These are phyloP conservation scores for Drosophila obscura DNA, from an alignment of 1,140 invertebrate species.

Conservation along the genomic window DNA sequence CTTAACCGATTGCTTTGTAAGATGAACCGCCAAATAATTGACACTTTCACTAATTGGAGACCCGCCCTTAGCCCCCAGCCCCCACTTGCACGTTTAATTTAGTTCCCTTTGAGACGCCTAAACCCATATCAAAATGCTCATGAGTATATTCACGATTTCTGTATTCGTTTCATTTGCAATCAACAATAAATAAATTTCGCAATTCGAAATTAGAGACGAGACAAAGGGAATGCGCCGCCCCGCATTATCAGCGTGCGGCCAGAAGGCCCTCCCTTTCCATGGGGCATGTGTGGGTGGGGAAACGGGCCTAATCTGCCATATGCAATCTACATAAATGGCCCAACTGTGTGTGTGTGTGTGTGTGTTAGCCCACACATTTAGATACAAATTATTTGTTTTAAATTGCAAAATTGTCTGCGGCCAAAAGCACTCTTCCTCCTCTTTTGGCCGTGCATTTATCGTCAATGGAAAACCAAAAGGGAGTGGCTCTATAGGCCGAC, in stretches of 20 bases:
- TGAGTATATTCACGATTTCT: not conserved
- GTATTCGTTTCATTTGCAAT: constrained; percentile 55
- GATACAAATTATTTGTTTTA: constrained; percentile 76
- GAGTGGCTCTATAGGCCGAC: too few species aligned
- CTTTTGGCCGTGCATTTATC: constrained; percentile 41
- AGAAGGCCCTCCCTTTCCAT: constrained; percentile 37
- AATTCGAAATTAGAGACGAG: constrained; percentile 75
- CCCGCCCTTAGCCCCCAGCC: too few species aligned
- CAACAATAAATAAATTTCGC: constrained; percentile 72
- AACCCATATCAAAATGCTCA: constrained; percentile 35
- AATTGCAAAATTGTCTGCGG: constrained; percentile 80
- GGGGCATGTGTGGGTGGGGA: constrained; percentile 33
- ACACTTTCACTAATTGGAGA: too few species aligned
- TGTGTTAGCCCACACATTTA: constrained; percentile 10
- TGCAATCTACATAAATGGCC: constrained; percentile 61
- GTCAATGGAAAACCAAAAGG: not conserved
- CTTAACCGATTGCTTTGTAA: too few species aligned
- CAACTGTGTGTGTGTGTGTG: not conserved
- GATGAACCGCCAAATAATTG: too few species aligned
- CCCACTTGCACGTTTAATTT: too few species aligned
- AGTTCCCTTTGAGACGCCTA: not conserved
- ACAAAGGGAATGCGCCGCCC: constrained; percentile 52
- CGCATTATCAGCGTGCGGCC: constrained; percentile 56
- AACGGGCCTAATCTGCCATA: constrained; percentile 57
- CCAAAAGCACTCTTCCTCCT: constrained; percentile 66